Evolutionary conservation across 2,113 vertebrate species (phyloP).

Genomic region (Campylomormyrus tamandua): DNA sequence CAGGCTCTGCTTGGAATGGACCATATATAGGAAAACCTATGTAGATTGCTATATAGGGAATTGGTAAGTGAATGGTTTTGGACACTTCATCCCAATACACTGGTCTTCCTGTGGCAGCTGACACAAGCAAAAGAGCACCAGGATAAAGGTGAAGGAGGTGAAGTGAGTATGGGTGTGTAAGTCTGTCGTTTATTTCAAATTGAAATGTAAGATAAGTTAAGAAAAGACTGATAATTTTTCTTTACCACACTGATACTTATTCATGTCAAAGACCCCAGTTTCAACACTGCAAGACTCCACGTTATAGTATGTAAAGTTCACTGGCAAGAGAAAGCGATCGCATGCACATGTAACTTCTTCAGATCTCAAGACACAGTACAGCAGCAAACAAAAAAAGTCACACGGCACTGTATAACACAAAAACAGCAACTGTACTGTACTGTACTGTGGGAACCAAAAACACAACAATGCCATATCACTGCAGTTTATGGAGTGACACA

Average conservation of each 20-base stretch:
- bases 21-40: not conserved
- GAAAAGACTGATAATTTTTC: not conserved
- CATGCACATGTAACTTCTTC: not conserved
- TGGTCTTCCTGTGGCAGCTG: not conserved
- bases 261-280: too few relatives aligned
- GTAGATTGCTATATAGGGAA: not conserved
- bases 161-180: not conserved
- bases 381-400: too few relatives aligned
- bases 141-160: not conserved
- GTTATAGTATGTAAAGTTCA: not conserved
- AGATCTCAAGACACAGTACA: not conserved
- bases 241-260: not conserved
- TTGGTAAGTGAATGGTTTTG: not conserved
- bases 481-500: not conserved
- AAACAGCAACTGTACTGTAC: too few relatives aligned
- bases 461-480: too few relatives aligned
- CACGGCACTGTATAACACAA: too few relatives aligned
- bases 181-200: not conserved
- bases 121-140: not conserved
- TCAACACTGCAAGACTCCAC: not conserved
- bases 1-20: not conserved
- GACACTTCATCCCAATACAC: not conserved
- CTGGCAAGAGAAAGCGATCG: not conserved
- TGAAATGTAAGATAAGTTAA: too few relatives aligned
- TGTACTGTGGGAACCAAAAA: too few relatives aligned